Percentiles rank a stretch among this genome's conserved stretches.
Conservation (phyloP, 2,888 invertebrate genomes). For the Troides aeacus region DNA sequence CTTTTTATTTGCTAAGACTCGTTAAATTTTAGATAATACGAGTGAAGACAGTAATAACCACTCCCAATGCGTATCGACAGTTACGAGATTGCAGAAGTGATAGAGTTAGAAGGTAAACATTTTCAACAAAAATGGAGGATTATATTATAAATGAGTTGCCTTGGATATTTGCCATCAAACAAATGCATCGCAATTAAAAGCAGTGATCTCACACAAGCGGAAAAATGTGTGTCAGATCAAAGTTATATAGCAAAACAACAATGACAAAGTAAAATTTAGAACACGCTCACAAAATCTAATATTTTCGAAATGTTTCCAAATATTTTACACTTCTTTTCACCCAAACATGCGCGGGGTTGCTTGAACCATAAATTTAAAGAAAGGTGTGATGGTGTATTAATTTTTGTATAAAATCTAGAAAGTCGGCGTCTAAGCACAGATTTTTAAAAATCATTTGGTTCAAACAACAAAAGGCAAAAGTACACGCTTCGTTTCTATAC, state of each 20-base stretch:
- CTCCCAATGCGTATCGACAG: background rate
- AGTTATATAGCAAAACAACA: constrained; percentile 66
- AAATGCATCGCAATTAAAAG: constrained; percentile 61
- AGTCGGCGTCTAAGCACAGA: background rate
- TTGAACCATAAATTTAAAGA: constrained; percentile 57
- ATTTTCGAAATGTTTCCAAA: constrained; percentile 41
- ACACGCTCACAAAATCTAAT: constrained; percentile 67
- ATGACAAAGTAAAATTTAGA: constrained; percentile 54
- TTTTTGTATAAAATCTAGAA: background rate
- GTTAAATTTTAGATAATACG: background rate
- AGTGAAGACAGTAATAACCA: background rate
- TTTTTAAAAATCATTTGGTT: constrained; percentile 44
- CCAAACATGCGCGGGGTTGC: constrained; percentile 72
- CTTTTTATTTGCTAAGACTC: background rate
- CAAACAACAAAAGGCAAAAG: constrained; percentile 57
- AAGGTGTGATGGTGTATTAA: background rate
- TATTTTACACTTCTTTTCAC: constrained; percentile 73
- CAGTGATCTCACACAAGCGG: constrained; percentile 79
- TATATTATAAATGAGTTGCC: constrained; percentile 13
- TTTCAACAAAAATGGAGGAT: background rate
- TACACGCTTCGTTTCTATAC: constrained; percentile 47
- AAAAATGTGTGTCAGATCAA: constrained; percentile 74
- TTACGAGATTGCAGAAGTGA: background rate
- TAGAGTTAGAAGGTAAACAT: constrained; percentile 5
- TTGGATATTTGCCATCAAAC: constrained; percentile 29